phyloP scores from a whole-genome alignment of 2,113 vertebrate species.

The Trochalopteron elliotii region DNA sequence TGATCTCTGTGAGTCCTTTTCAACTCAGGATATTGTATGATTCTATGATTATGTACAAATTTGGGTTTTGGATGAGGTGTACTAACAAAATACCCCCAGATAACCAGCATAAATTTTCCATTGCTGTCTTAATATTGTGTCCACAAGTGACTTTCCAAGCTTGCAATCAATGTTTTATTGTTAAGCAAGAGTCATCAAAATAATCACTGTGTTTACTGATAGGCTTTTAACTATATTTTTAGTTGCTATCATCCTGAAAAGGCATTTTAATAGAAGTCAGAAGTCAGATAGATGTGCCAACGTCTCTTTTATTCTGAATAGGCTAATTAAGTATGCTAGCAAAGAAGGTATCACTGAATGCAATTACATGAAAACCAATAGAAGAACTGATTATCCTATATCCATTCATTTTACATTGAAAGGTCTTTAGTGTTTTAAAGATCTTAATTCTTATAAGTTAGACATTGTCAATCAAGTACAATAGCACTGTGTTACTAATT shows the following conservation, averaged over 20 bases:
- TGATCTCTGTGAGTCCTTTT: neutral
- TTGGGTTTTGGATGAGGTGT: neutral
- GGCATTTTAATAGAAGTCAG: neutral
- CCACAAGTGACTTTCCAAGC: neutral
- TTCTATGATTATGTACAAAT: rapidly evolving
- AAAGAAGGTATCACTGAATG: neutral
- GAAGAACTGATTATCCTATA: neutral
- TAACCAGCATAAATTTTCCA: neutral
- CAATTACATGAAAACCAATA: neutral
- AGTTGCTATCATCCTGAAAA: neutral
- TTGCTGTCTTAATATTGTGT: neutral
- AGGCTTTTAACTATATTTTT: neutral
- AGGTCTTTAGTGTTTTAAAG: neutral
- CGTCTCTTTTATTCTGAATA: neutral
- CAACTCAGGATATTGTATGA: neutral
- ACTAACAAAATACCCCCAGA: neutral
- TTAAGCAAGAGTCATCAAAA: neutral
- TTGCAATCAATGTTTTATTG: rapidly evolving
- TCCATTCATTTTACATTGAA: neutral
- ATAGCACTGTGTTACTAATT: neutral
- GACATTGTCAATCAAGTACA: neutral
- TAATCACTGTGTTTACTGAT: neutral
- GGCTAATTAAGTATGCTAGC: neutral
- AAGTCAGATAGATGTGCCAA: neutral
- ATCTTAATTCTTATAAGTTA: neutral